These are phyloP conservation scores for Phytoseiulus persimilis DNA, from an alignment of 2,888 invertebrate genomes.

Conservation along the genomic window DNA sequence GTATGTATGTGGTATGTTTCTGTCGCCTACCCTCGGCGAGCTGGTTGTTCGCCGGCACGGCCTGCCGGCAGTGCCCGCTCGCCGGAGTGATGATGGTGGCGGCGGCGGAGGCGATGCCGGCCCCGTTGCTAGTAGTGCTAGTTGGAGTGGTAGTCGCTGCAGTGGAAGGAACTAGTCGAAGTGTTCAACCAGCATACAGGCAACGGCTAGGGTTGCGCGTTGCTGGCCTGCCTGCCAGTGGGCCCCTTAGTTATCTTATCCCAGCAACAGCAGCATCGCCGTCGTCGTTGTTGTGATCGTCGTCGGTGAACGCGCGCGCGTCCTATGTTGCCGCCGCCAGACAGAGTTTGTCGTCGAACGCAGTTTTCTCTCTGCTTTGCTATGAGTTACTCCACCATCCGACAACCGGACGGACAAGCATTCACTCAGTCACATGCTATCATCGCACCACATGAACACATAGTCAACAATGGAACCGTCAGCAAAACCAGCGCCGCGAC, in stretches of 20 bases:
- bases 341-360: not conserved
- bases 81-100: not conserved
- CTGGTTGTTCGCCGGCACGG: not conserved
- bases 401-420: not conserved
- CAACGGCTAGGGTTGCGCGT: not conserved
- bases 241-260: constrained; percentile 5
- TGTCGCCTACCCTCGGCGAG: not conserved
- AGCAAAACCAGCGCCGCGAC: not conserved
- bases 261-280: not conserved
- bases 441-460: not conserved
- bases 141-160: not conserved
- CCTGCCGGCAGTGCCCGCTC: not conserved
- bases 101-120: not conserved
- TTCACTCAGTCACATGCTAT: not conserved
- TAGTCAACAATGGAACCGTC: not conserved
- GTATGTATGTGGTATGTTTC: not conserved
- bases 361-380: not conserved
- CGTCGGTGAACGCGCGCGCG: not conserved
- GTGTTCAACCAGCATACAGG: not conserved
- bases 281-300: not conserved
- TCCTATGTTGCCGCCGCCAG: not conserved
- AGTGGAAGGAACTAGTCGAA: not conserved
- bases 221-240: not conserved
- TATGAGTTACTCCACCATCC: not conserved
- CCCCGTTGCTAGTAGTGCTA: not conserved